phyloP scores from a whole-genome alignment of 2,113 vertebrate species.

The Grantiella picta region DNA sequence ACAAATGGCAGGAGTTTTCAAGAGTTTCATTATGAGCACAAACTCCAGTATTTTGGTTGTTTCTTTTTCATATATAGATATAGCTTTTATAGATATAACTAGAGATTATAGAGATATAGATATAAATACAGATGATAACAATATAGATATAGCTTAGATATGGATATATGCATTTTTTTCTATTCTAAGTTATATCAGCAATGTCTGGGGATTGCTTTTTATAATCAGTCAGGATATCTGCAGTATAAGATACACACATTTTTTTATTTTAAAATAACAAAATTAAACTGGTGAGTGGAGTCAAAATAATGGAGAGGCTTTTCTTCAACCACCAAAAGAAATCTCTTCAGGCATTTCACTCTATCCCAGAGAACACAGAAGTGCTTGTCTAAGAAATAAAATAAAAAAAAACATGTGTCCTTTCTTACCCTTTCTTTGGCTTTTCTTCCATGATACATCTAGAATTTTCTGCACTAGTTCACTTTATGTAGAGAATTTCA shows the following conservation, averaged over 20 bases:
- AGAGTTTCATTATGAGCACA: neutral
- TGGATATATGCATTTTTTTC: neutral
- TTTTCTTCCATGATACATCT: neutral
- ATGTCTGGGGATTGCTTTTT: neutral
- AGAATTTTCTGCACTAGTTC: neutral
- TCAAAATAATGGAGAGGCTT: neutral
- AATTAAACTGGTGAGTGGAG: neutral
- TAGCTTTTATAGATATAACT: no score
- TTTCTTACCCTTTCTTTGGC: neutral
- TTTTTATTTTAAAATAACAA: neutral
- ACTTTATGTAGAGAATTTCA: neutral
- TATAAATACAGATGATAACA: no score
- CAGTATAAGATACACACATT: neutral
- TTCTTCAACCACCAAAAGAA: neutral
- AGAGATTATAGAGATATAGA: no score
- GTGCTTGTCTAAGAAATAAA: neutral
- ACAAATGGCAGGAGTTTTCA: neutral
- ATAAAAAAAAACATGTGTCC: neutral
- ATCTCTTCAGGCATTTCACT: neutral
- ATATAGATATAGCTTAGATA: no score
- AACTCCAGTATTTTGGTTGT: neutral
- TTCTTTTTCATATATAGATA: neutral
- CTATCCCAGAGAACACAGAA: neutral
- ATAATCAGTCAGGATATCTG: neutral
- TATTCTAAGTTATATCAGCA: neutral